Base-by-base conservation (phyloP, 2,888 invertebrate species). In the Drosophila nigricruria region DNA sequence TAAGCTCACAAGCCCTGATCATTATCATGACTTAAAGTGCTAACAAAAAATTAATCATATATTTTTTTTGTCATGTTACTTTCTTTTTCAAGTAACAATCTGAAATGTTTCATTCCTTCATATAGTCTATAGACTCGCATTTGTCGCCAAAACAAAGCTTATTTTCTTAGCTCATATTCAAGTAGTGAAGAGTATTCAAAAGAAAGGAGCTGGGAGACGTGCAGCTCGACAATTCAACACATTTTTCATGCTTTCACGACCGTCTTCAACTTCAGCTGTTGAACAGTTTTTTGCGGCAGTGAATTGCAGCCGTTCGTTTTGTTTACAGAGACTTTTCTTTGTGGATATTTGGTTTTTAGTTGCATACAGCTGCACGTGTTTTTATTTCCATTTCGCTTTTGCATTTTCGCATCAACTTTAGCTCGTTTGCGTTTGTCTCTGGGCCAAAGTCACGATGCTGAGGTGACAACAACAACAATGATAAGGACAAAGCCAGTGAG, bases 371-470 rank as follows among this genome's bases (percentile, higher is more conserved):
- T 49, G 58, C 56, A 56, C 56, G 54, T 52, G 18, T 49, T 38
- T 65, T n/a, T 20, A 43, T 38, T 56, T 60, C 23, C 30, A 42
- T 25, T 43, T 52, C 14, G 25, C 58, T 50, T 36, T 57, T 32
- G 25, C 16, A 30, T 42, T 30, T 47, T 40, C 38, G 53, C 34
- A 18, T 58, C 34, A 56, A 34, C 49, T 61, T 76, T 62, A 59
- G 53, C 38, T 47, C 20, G 36, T 18, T 68, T 47, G 38, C 40
- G 36, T 58, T 62, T 71, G 56, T 74, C 75, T 74, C 45, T 40
- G 53, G 74, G 85, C 77, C 85, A 89, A 79, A 73, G 70, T 73
- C 64, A 65, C 56, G 61, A 40, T 36, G 53, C 61, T 40, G 52
- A 72, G 72, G 70, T 65, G 73, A 58, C 61, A 64, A 67, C 59